Base-by-base conservation (phyloP, 2,888 invertebrate genomes). In the Sabellastarte sp. region DNA sequence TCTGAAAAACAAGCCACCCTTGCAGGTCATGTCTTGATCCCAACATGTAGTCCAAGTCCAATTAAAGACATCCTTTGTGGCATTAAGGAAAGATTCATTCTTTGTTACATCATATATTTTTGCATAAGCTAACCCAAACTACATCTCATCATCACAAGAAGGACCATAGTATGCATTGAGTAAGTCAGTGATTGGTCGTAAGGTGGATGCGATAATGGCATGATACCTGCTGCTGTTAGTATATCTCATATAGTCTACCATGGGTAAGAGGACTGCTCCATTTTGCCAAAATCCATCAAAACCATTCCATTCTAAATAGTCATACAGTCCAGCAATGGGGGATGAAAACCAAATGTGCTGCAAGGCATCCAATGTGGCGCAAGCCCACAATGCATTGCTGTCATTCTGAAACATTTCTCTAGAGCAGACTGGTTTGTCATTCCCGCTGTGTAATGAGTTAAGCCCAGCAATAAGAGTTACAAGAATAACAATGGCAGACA, bases 261-360 rank as follows among this genome's bases (percentile, higher is more conserved):
- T 29, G 29, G 57, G 15, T 57, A 28, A 15, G 5, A 57, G 24
- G 24, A 57, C 29, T 28, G 24, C 57, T 3, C 57, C 57, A 57
- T 57, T 57, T 57, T 57, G 57, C 57, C 57, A 57, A 24, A 57
- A 57, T 29, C 57, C 57, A 57, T 57, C 57, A 24, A 57, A 57
- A 24, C 57, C 57, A 31, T 57, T 57, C 57, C 57, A 57, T 15
- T 57, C 31, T 30, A 57, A 24, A 57, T 57, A 57, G 30, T 10
- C 10, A 5, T 15, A 28, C 10, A 57, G 57, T 4, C 57, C 57
- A 10, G 57, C 57, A 5, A 57, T 57, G 31, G 57, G 57, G 10
- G 57, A 57, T 4, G 57, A 30, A 24, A 57, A 57, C 57, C 57
- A 57, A 30, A 28, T 57, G 10, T 15, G 4, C 24, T 57, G 57